These are phyloP conservation scores for Agrotis segetum DNA, from an alignment of 2,888 invertebrate genomes.

Conservation along the genomic window DNA sequence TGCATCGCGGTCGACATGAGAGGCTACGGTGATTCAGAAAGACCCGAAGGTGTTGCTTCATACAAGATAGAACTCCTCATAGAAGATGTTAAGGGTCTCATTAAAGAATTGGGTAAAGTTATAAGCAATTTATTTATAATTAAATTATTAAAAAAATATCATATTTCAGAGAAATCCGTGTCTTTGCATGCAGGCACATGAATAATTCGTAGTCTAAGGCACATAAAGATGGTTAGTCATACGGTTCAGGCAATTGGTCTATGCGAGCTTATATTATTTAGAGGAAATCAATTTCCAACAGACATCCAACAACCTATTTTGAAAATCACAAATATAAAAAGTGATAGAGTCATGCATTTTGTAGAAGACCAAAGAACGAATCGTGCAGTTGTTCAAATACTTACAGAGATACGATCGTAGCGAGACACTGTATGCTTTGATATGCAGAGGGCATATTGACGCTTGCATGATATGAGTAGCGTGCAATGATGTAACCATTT, in stretches of 20 bases:
- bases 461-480: conserved; percentile 12
- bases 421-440: conserved; percentile 1
- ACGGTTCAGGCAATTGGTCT: no score
- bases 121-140: conserved; percentile 1
- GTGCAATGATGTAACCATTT: background rate
- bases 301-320: no score
- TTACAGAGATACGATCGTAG: background rate
- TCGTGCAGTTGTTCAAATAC: conserved; percentile 23
- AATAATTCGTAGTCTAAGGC: conserved; percentile 1
- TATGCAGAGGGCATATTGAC: conserved; percentile 9
- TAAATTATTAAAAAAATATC: conserved; percentile 8
- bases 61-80: conserved; percentile 90
- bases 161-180: background rate
- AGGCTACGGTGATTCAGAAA: conserved; percentile 93
- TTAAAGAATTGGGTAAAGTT: conserved; percentile 86
- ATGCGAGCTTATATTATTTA: no score
- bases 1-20: conserved; percentile 93
- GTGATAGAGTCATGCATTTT: background rate
- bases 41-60: conserved; percentile 86
- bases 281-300: no score
- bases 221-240: no score
- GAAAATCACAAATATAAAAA: background rate
- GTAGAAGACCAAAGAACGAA: conserved; percentile 1
- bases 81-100: conserved; percentile 91
- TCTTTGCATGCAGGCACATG: conserved; percentile 22